phyloP scores from a whole-genome alignment of 2,113 vertebrate genomes.

The Pelecanoides urinatrix region DNA sequence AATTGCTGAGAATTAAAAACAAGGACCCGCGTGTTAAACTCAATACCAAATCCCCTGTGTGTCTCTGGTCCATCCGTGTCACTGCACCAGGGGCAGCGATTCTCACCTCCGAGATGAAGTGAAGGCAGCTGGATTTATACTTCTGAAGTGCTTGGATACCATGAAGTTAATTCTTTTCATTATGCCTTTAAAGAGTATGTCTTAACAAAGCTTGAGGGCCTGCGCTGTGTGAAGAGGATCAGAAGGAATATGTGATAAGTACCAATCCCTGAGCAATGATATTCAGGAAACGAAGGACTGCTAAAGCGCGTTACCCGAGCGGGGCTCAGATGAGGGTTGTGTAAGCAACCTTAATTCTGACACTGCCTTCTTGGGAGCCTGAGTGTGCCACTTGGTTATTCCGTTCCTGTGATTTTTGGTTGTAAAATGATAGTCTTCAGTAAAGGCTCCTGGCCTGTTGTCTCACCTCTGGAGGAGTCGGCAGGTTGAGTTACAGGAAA shows the following conservation, averaged over 20 bases:
- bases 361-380: neutral
- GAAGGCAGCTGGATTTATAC: neutral
- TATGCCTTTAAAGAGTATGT: neutral
- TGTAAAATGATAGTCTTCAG: neutral
- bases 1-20: neutral
- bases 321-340: neutral
- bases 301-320: neutral
- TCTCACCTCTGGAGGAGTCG: neutral
- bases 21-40: neutral
- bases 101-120: neutral
- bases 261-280: neutral
- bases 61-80: neutral
- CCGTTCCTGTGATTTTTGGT: neutral
- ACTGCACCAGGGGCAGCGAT: rapidly evolving
- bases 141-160: neutral
- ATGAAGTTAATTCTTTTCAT: neutral
- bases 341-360: neutral
- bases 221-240: neutral
- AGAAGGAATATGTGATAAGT: neutral
- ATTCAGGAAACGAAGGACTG: neutral
- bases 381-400: rapidly evolving
- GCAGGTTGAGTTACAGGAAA: neutral
- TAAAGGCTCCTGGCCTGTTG: neutral
- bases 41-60: rapidly evolving
- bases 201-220: neutral